Conservation (phyloP, 2,888 invertebrate genomes). For the Galeopsomyia nigrocyanea region DNA sequence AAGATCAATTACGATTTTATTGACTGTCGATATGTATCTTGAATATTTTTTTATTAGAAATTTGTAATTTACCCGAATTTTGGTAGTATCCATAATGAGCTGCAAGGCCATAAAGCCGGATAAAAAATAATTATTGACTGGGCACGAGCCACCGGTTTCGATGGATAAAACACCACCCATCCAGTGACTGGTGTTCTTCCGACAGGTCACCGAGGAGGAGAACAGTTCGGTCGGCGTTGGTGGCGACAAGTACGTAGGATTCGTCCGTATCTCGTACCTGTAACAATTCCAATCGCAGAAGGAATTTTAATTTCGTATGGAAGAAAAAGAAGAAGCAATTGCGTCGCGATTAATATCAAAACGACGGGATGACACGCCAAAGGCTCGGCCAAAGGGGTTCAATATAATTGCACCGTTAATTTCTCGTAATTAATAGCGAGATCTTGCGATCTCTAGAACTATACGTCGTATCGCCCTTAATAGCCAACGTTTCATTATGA, state of each 20-base stretch:
- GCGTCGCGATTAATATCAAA: too few species aligned
- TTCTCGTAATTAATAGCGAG: too few species aligned
- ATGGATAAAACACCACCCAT: conserved; percentile 77
- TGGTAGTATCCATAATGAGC: conserved; percentile 79
- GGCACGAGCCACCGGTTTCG: conserved; percentile 79
- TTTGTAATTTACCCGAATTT: conserved; percentile 74
- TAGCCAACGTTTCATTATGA: too few species aligned
- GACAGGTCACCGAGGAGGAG: conserved; percentile 79
- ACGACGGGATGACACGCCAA: too few species aligned
- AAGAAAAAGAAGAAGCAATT: conserved; percentile 11
- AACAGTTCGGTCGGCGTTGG: conserved; percentile 77
- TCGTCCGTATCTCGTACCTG: conserved; percentile 82
- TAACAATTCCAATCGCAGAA: background rate
- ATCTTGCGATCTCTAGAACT: too few species aligned
- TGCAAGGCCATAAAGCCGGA: conserved; percentile 83
- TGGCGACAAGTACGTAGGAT: conserved; percentile 77
- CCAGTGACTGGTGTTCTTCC: conserved; percentile 75
- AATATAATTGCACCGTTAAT: too few species aligned
- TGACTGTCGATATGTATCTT: too few species aligned
- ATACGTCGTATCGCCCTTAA: too few species aligned
- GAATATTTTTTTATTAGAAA: too few species aligned
- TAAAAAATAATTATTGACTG: conserved; percentile 81
- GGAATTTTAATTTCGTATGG: background rate
- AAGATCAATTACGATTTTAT: background rate
- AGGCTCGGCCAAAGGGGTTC: too few species aligned